phyloP scores from a whole-genome alignment of 2,113 vertebrate species.

The Phalacrocorax aristotelis region DNA sequence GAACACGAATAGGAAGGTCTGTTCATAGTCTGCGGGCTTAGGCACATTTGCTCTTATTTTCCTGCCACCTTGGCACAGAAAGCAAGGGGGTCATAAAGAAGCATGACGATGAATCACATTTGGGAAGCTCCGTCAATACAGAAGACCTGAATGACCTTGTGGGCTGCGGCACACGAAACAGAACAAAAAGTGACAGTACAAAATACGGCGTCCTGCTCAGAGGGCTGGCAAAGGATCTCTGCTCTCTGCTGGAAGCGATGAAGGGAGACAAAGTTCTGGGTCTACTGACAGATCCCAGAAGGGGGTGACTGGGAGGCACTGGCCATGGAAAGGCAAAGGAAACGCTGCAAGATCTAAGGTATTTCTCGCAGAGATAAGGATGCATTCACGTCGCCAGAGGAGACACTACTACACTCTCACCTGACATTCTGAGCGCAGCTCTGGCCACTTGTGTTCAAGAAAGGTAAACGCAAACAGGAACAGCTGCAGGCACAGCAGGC shows the following conservation, averaged over 20 bases:
- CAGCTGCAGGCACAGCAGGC: neutral
- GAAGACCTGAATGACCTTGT: neutral
- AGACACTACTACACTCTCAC: neutral
- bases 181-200: fast-evolving
- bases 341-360: fast-evolving
- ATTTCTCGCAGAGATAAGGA: fast-evolving
- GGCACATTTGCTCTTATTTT: fast-evolving
- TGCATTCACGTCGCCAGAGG: fast-evolving
- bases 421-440: neutral
- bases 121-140: neutral
- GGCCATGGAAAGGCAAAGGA: fast-evolving
- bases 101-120: neutral
- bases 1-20: fast-evolving
- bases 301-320: neutral
- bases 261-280: neutral
- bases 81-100: neutral
- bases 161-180: neutral
- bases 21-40: fast-evolving
- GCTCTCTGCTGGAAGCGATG: neutral
- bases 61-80: neutral
- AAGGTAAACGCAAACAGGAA: neutral
- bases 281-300: neutral
- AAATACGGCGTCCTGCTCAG: no score
- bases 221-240: neutral
- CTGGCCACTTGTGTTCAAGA: neutral